These are phyloP conservation scores for Heliocidaris tuberculata DNA, from an alignment of 35 echinoderm and acorn worm species.

Conservation along the genomic window DNA sequence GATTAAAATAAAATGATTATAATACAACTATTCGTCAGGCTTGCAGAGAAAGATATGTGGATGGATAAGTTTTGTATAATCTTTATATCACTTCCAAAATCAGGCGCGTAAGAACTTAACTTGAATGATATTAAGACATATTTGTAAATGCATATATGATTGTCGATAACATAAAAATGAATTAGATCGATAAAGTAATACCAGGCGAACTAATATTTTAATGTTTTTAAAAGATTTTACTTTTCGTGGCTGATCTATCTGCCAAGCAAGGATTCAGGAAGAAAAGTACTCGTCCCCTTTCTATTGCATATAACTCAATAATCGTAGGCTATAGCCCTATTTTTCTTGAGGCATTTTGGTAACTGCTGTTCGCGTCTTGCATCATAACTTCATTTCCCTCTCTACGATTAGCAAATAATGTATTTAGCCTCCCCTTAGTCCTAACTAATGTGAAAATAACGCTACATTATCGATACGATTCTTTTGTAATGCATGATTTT, in stretches of 20 bases:
- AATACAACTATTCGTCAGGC: too few relatives aligned
- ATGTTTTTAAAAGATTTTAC: too few relatives aligned
- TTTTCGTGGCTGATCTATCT: not conserved
- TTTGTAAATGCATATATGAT: too few relatives aligned
- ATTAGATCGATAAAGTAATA: too few relatives aligned
- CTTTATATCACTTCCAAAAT: too few relatives aligned
- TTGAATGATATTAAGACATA: too few relatives aligned
- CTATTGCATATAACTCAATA: not conserved
- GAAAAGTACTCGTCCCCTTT: slow-evolving; percentile 1
- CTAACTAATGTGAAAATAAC: not conserved
- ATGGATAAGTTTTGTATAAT: too few relatives aligned
- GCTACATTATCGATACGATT: not conserved
- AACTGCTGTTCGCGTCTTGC: slow-evolving; percentile 14
- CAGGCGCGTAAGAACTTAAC: too few relatives aligned
- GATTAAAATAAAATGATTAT: too few relatives aligned
- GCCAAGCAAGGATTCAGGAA: not conserved
- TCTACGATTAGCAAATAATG: not conserved
- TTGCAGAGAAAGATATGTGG: too few relatives aligned
- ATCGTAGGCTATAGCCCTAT: not conserved
- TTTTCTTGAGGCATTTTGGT: not conserved
- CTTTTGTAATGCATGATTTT: not conserved
- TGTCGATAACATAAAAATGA: too few relatives aligned
- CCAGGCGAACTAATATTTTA: too few relatives aligned
- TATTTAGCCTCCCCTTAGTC: not conserved
- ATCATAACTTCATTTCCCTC: not conserved